Conservation (phyloP, 1,140 invertebrate genomes). For the Hycleus phaleratus region DNA sequence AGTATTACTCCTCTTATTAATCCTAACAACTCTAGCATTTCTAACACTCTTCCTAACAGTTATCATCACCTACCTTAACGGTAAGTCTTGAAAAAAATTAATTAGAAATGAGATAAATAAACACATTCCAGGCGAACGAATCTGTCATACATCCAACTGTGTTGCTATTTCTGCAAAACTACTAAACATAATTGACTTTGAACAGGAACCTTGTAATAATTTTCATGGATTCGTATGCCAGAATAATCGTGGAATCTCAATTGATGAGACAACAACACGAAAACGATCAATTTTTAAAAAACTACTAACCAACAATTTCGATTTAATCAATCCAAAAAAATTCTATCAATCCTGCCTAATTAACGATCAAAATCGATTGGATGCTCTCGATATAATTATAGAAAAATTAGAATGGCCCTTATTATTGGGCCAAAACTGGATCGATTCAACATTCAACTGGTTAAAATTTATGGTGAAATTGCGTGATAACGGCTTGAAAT, state of each 20-base stretch:
- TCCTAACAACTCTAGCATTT: neutral
- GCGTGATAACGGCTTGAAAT: slow-evolving; percentile 45
- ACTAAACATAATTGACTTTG: slow-evolving; percentile 30
- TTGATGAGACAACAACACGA: too few relatives aligned
- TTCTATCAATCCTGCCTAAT: too few relatives aligned
- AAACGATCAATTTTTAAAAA: too few relatives aligned
- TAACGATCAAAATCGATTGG: too few relatives aligned
- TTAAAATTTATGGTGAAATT: slow-evolving; percentile 51
- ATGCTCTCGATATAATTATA: too few relatives aligned
- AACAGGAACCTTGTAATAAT: slow-evolving; percentile 61
- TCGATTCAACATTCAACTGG: slow-evolving; percentile 4
- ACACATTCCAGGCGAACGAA: neutral
- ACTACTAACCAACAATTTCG: too few relatives aligned
- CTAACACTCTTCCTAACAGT: neutral
- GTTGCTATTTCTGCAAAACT: slow-evolving; percentile 9
- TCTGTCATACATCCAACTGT: slow-evolving; percentile 9
- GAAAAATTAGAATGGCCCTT: slow-evolving; percentile 7
- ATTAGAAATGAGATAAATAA: neutral
- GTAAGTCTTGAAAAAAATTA: neutral
- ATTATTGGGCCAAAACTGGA: slow-evolving; percentile 5
- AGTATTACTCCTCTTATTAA: slow-evolving; percentile 1
- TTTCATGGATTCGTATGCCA: slow-evolving; percentile 62
- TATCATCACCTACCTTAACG: neutral
- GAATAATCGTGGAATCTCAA: too few relatives aligned
- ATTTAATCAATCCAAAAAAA: too few relatives aligned